Evolutionary conservation across 2,888 invertebrate species (phyloP), one percentile per base, ranked within the genome.

Genomic region (Euclidia mi): DNA sequence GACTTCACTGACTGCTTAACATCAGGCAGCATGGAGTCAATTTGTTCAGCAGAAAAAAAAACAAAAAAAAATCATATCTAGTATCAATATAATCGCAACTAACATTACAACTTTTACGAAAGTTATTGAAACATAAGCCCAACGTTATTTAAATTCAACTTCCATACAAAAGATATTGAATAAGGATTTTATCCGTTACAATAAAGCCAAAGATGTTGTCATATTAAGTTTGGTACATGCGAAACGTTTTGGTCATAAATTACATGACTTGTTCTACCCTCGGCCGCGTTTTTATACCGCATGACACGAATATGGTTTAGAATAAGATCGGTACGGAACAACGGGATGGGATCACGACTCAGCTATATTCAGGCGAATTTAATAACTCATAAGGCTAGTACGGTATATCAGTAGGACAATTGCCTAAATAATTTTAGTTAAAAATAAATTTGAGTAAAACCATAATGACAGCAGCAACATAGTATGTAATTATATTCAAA

Each of bases 251-350:
- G 28, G 59, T 56, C 61, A 78, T 78, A 82, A 76, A 81, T 80
- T 65, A 73, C 56, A 25, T 60, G 70, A 61, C 65, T 70, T 71
- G 67, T 69, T 62, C 61, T 57, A 68, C 74, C 68, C 57, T 47
- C 53, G 51, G 43, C 65, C 53, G 56, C 67, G 78, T 80, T 82
- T 79, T 82, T 50, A 76, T 76, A 74, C 70, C 38, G 40, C 59
- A 58, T 61, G 76, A 76, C 74, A 60, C 71, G 76, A 74, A 76
- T 64, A 62, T 65, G 66, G 25, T 4, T 29, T 15, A 3, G 18
- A 28, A 20, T 14, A 7, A 40, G 62, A 72, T 37, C 32, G 34
- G 11, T 20, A 15, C 11, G 43, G 28, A 56, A 43, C 56, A 50
- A 56, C 46, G 56, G n/a, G n/a, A n/a, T n/a, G n/a, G n/a, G n/a